Evolutionary conservation across 2,113 vertebrate species (phyloP).

Genomic region (Hippocampus guttulatus): DNA sequence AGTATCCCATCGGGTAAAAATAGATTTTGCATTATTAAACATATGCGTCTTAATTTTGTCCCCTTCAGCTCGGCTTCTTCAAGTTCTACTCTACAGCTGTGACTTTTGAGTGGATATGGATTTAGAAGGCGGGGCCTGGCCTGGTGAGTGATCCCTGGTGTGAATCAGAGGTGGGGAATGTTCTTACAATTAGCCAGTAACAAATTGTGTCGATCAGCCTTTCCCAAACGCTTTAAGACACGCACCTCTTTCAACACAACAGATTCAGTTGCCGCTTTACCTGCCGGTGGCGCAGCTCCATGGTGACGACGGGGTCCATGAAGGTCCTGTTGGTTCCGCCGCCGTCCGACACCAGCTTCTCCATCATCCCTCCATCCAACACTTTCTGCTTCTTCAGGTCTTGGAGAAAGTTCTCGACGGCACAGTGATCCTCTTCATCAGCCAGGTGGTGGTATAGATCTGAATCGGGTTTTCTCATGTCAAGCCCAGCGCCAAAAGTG

Average conservation of each 20-base stretch:
- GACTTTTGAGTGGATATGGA: too few relatives aligned
- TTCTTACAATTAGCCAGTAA: slow-evolving; percentile 11
- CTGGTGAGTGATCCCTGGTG: too few relatives aligned
- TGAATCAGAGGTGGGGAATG: neutral
- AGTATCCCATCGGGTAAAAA: too few relatives aligned
- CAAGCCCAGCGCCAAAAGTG: neutral
- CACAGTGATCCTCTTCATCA: slow-evolving; percentile 76
- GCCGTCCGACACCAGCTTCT: slow-evolving; percentile 72
- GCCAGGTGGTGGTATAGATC: slow-evolving; percentile 82
- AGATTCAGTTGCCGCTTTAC: slow-evolving; percentile 63
- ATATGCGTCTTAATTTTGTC: too few relatives aligned
- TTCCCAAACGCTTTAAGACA: too few relatives aligned
- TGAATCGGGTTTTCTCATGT: slow-evolving; percentile 39
- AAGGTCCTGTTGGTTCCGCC: slow-evolving; percentile 61
- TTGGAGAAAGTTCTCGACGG: slow-evolving; percentile 78
- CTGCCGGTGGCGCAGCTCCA: slow-evolving; percentile 89
- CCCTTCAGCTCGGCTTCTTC: too few relatives aligned
- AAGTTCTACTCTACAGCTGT: too few relatives aligned
- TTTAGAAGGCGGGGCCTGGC: too few relatives aligned
- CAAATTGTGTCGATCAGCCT: slow-evolving; percentile 14
- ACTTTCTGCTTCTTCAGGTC: slow-evolving; percentile 81
- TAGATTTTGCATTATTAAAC: too few relatives aligned
- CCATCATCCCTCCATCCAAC: slow-evolving; percentile 66
- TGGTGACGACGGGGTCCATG: slow-evolving; percentile 78
- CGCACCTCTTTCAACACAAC: neutral